Percentiles rank a stretch among this genome's conserved stretches.
Evolutionary conservation across 2,888 invertebrate genomes (phyloP).

Genomic region (Periphyllus acericola): DNA sequence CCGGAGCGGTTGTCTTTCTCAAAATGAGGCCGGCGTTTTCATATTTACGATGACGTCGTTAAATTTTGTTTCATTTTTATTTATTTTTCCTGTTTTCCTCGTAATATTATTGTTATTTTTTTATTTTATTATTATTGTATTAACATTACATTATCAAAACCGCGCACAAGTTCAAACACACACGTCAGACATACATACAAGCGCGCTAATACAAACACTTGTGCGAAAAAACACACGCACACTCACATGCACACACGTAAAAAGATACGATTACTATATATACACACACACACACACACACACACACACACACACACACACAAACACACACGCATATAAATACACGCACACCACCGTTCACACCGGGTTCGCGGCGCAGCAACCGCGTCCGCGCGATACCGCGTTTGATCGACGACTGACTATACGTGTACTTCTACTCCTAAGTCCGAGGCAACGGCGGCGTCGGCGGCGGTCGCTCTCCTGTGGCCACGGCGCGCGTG

Average conservation of each 20-base stretch:
- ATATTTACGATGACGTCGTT: neutral
- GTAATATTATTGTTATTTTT: neutral
- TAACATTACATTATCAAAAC: neutral
- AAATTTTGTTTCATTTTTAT: neutral
- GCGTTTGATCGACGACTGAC: constrained; percentile 52
- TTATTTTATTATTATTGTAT: neutral
- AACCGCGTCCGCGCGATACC: constrained; percentile 53
- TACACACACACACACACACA: neutral
- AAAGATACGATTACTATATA: too few species aligned
- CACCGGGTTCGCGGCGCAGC: constrained; percentile 23
- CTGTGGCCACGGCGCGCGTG: neutral
- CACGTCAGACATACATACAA: too few species aligned
- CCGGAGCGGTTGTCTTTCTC: neutral
- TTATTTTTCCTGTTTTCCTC: neutral
- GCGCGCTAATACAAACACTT: too few species aligned
- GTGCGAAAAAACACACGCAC: too few species aligned
- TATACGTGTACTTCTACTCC: neutral
- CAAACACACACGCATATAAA: neutral
- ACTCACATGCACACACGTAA: neutral
- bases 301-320: neutral
- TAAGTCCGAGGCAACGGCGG: neutral
- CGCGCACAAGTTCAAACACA: neutral
- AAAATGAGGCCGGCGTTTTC: neutral
- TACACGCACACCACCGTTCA: constrained; percentile 21
- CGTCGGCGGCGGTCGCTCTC: neutral